Evolutionary conservation across 2,797 vertebrate genomes (phyloP).

Genomic region (Poecilia wingei): DNA sequence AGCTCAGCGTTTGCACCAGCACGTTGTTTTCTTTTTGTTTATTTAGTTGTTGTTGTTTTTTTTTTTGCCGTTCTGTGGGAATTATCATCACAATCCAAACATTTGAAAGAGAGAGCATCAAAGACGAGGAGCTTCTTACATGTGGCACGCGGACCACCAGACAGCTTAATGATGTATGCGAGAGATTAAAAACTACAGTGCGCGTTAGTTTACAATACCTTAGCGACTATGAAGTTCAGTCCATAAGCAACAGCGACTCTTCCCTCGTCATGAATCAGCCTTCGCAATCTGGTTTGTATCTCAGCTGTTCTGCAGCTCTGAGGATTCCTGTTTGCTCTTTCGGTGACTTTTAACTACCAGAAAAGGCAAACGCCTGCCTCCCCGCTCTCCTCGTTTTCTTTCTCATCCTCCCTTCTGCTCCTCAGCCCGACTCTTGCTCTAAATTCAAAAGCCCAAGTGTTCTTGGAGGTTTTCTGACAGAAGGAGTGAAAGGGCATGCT

Average conservation of each 20-base stretch:
- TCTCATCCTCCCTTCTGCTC: conserved; percentile 49
- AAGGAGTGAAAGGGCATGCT: background rate
- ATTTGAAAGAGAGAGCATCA: background rate
- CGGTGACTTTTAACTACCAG: conserved; percentile 90
- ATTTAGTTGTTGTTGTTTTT: accelerated
- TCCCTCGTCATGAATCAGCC: conserved; percentile 72
- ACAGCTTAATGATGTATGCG: conserved; percentile 32
- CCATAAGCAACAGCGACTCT: conserved; percentile 79
- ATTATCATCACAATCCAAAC: background rate
- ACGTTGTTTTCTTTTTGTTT: background rate
- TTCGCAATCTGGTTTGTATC: conserved; percentile 82
- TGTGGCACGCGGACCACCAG: conserved; percentile 37
- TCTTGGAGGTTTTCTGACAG: background rate
- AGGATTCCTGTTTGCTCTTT: conserved; percentile 86
- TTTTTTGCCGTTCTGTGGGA: background rate
- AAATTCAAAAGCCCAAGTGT: background rate
- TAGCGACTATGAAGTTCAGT: conserved; percentile 71
- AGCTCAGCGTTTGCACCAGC: background rate
- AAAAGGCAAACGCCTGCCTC: conserved; percentile 90
- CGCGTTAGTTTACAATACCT: conserved; percentile 65
- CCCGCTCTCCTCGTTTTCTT: conserved; percentile 42
- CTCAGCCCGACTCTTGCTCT: conserved; percentile 24
- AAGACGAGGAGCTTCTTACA: background rate
- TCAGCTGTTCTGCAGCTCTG: conserved; percentile 78
- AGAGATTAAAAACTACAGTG: conserved; percentile 11